Base-by-base conservation (phyloP, 2,888 invertebrate species). In the Pycnomerus fuliginosus region DNA sequence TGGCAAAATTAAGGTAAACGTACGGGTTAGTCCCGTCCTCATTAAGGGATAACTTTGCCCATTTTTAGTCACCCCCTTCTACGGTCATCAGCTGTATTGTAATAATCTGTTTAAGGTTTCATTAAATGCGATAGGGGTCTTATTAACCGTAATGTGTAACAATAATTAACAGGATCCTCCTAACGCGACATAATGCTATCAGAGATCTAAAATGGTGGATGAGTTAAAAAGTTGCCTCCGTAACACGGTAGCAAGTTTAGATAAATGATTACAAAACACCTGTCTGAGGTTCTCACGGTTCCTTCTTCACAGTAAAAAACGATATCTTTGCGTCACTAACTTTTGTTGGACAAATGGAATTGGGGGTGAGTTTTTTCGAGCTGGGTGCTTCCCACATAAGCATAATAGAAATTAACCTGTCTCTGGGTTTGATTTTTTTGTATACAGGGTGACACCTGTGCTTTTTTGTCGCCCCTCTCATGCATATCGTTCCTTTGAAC, bases 211-310 rank as follows among this genome's bases (percentile, higher is more conserved):
- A n/a, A n/a, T n/a, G n/a, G n/a, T n/a, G n/a, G n/a, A n/a, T n/a
- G n/a, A n/a, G n/a, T 20, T 8, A 8, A 41, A 41, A 41, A 45
- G 42, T 50, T 53, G 48, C 29, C 31, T 17, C 32, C 63, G 62
- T 64, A 69, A 69, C 65, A 62, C 69, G 65, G 69, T 68, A 69
- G 69, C 59, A 60, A 59, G 56, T 55, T 60, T 54, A 58, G 61
- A 67, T 68, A 64, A 64, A 64, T 61, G 66, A 65, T 64, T 62
- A 57, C 55, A 56, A 65, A 65, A 66, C 69, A 69, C 69, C 69
- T 69, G 69, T 67, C 64, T 58, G 50, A 37, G 55, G 60, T 69
- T 69, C 69, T 67, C 69, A 68, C 68, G 68, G 67, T 66, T 49
- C 53, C 44, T 41, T 42, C 46, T 5, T 12, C 16, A 27, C 33